phyloP scores from a whole-genome alignment of 2,888 invertebrate genomes.

The Acleris sparsana region DNA sequence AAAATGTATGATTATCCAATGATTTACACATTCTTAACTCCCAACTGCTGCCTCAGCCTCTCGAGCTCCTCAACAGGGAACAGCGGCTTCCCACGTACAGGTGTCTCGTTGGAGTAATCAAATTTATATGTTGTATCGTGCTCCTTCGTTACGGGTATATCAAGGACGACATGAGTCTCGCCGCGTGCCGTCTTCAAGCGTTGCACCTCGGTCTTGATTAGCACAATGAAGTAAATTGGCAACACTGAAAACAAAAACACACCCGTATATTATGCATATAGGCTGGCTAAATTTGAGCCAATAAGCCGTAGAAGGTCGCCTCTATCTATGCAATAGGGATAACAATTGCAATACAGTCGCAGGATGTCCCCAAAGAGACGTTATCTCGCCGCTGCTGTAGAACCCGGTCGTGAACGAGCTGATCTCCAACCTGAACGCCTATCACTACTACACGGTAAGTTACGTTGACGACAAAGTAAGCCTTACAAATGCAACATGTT shows the following conservation, averaged over 20 bases:
- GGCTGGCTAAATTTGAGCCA: no score
- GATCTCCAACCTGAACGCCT: no score
- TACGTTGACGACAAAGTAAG: no score
- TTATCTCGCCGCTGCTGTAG: no score
- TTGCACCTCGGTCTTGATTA: constrained; percentile 12
- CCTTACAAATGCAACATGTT: no score
- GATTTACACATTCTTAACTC: constrained; percentile 2
- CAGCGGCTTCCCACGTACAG: background rate
- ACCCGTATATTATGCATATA: background rate
- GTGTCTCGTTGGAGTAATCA: background rate
- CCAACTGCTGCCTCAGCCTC: constrained; percentile 11
- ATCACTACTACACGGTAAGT: no score
- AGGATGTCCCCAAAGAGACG: no score
- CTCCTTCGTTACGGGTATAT: constrained; percentile 2
- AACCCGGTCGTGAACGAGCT: no score
- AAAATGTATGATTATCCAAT: background rate
- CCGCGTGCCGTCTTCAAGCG: no score
- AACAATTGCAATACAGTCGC: no score
- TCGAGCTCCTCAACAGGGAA: constrained; percentile 12
- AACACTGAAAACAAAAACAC: constrained; percentile 11
- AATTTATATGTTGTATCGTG: background rate
- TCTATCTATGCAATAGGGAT: no score
- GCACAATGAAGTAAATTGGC: constrained; percentile 22
- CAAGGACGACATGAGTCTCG: constrained; percentile 17
- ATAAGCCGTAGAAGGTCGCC: no score